These are phyloP conservation scores for Epinotia nisella DNA, from an alignment of 2,888 invertebrate genomes.

Conservation along the genomic window DNA sequence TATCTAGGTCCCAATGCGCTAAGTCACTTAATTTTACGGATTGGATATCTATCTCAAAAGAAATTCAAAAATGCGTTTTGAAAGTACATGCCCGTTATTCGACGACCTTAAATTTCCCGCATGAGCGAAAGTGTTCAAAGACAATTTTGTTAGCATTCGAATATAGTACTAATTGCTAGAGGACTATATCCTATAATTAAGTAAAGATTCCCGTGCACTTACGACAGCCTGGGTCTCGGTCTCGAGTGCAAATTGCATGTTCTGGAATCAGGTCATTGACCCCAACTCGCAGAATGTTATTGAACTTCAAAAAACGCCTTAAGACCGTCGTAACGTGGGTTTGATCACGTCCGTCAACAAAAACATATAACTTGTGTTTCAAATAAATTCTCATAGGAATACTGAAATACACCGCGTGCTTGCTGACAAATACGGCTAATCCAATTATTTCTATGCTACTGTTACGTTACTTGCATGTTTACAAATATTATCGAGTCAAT, in stretches of 20 bases:
- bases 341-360: constrained; percentile 21
- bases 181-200: neutral
- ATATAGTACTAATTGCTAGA: neutral
- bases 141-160: neutral
- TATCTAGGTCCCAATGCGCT: neutral
- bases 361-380: neutral
- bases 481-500: neutral
- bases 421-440: constrained; percentile 9
- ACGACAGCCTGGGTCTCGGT: neutral
- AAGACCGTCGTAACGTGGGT: constrained; percentile 14
- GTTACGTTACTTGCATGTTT: neutral
- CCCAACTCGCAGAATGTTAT: constrained; percentile 20
- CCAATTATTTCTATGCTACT: constrained; percentile 4
- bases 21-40: neutral
- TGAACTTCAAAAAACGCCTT: constrained; percentile 17
- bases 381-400: constrained; percentile 3
- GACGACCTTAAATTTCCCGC: neutral
- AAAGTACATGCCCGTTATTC: constrained; percentile 1
- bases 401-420: constrained; percentile 2
- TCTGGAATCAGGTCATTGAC: constrained; percentile 8
- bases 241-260: neutral
- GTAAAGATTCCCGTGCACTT: neutral
- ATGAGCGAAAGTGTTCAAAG: neutral
- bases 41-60: neutral
- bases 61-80: neutral